Conservation (phyloP, 2,797 vertebrate species). For the Chelonia mydas region DNA sequence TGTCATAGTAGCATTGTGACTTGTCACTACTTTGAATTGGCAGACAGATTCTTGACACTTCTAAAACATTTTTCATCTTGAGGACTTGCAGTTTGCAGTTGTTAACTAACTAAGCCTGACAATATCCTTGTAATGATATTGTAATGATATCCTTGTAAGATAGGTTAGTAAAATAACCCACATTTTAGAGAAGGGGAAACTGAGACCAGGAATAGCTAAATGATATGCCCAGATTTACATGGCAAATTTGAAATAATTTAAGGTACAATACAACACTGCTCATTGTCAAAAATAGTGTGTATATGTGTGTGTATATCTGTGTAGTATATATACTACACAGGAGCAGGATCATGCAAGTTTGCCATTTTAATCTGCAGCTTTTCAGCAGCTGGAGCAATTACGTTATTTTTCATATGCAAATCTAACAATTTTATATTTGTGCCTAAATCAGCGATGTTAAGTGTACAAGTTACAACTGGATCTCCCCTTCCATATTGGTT, state of each 20-base stretch:
- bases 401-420: neutral
- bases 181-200: neutral
- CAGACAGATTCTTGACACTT: neutral
- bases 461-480: neutral
- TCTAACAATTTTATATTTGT: neutral
- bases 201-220: neutral
- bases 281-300: neutral
- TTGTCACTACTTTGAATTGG: neutral
- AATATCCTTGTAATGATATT: neutral
- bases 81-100: neutral
- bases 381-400: neutral
- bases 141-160: neutral
- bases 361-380: neutral
- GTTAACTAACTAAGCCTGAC: neutral
- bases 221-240: neutral
- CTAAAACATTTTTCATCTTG: neutral
- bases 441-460: neutral
- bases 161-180: neutral
- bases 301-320: too few species aligned
- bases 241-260: neutral
- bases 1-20: neutral
- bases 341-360: neutral
- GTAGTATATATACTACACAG: too few species aligned
- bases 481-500: neutral
- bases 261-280: neutral